A percentile compares a stretch with the other conserved stretches of the same genome.
Conservation (phyloP, 2,888 invertebrate species). For the Tigriopus californicus region DNA sequence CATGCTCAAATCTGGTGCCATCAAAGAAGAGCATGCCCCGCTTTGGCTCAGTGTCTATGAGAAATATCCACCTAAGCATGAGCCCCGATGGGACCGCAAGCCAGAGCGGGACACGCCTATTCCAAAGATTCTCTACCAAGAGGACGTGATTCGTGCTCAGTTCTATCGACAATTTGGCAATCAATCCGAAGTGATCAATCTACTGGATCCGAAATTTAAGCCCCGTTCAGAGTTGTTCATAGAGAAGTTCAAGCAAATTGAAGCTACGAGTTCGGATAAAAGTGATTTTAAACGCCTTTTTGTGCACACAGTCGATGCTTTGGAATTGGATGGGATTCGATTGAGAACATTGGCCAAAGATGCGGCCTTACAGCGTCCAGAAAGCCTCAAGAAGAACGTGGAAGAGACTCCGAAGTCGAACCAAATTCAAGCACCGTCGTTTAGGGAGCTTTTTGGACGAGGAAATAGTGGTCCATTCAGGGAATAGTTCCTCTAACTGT, state of each 20-base stretch:
- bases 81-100: constrained; percentile 52
- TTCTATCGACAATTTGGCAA: background rate
- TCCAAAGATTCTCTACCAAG: constrained; percentile 54
- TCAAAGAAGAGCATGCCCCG: constrained; percentile 63
- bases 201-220: background rate
- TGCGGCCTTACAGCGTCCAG: background rate
- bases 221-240: background rate
- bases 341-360: background rate
- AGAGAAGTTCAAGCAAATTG: background rate
- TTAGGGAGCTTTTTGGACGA: background rate
- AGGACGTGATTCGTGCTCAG: constrained; percentile 71
- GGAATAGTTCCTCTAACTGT: too few species aligned
- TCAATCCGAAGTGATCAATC: background rate
- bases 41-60: constrained; percentile 82
- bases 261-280: background rate
- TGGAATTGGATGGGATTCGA: background rate
- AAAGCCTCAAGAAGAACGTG: background rate
- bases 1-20: constrained; percentile 53
- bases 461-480: background rate
- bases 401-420: background rate
- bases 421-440: background rate
- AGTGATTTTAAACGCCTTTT: constrained; percentile 1
- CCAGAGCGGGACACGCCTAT: constrained; percentile 30
- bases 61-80: constrained; percentile 68
- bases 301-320: constrained; percentile 9